Evolutionary conservation across 2,888 invertebrate species (phyloP).

Genomic region (Euzophera pinguis): DNA sequence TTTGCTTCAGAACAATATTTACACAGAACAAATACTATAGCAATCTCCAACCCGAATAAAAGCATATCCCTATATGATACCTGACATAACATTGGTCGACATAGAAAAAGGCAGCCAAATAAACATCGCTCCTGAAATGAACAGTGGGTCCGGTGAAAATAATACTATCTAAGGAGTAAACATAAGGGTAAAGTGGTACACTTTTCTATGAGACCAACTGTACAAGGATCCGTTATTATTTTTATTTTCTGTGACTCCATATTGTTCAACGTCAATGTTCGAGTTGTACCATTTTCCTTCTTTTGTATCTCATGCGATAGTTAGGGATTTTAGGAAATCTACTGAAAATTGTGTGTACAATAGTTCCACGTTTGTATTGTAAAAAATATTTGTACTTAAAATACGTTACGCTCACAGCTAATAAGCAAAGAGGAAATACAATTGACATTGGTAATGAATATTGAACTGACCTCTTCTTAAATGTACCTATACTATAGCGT

Average conservation of each 20-base stretch:
- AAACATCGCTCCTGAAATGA: slow-evolving; percentile 9
- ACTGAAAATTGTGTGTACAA: background rate
- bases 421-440: too few species aligned
- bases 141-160: too few species aligned
- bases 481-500: too few species aligned
- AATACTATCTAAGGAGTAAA: too few species aligned
- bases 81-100: slow-evolving; percentile 14
- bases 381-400: background rate
- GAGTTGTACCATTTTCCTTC: slow-evolving; percentile 9
- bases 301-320: slow-evolving; percentile 6
- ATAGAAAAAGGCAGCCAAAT: slow-evolving; percentile 8
- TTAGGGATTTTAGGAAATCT: background rate
- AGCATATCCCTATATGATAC: slow-evolving; percentile 21
- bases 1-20: background rate
- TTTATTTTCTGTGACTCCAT: slow-evolving; percentile 22
- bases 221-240: slow-evolving; percentile 22
- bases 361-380: slow-evolving; percentile 1
- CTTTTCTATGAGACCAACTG: too few species aligned
- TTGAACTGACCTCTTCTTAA: too few species aligned
- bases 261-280: slow-evolving; percentile 17
- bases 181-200: too few species aligned
- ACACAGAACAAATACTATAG: slow-evolving; percentile 3
- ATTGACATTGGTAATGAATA: too few species aligned
- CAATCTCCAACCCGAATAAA: slow-evolving; percentile 4
- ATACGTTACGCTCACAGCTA: too few species aligned